Conservation (phyloP, 2,113 vertebrate species). For the Varanus komodoensis region DNA sequence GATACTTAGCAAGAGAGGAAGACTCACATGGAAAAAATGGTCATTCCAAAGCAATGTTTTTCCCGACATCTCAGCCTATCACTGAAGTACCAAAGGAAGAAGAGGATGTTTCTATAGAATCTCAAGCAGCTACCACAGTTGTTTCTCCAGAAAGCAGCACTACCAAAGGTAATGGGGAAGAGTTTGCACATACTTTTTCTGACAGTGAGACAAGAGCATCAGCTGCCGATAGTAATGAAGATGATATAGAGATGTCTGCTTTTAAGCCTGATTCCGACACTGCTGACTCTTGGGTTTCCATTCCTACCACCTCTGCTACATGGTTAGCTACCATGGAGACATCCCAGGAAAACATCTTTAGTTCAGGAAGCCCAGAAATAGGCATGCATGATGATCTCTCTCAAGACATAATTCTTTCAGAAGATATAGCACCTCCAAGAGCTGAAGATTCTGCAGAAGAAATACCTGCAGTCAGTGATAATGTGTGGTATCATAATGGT, state of each 20-base stretch:
- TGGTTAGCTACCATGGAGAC: constrained; percentile 57
- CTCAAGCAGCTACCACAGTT: constrained; percentile 49
- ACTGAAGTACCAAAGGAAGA: constrained; percentile 61
- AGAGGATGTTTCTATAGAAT: constrained; percentile 59
- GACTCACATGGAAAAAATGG: constrained; percentile 66
- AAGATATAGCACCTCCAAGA: constrained; percentile 59
- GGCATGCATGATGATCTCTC: constrained; percentile 55
- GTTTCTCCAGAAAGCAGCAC: constrained; percentile 53
- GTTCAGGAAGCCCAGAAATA: constrained; percentile 70
- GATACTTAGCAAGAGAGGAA: constrained; percentile 68
- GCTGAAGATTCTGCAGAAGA: constrained; percentile 57
- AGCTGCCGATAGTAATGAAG: constrained; percentile 63
- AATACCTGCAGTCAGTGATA: constrained; percentile 52
- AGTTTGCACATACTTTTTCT: constrained; percentile 68
- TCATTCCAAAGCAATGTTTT: constrained; percentile 67
- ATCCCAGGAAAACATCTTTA: constrained; percentile 66
- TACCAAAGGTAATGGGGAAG: constrained; percentile 65
- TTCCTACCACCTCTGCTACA: constrained; percentile 65
- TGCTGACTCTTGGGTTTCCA: constrained; percentile 73
- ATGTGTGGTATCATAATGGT: constrained; percentile 52
- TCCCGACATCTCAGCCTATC: constrained; percentile 68
- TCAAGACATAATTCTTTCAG: constrained; percentile 68
- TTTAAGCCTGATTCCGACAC: constrained; percentile 63
- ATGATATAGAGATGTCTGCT: constrained; percentile 69
- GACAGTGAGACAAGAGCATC: constrained; percentile 68